Evolutionary conservation across 2,113 vertebrate genomes (phyloP).

Genomic region (Anoura caudifer): DNA sequence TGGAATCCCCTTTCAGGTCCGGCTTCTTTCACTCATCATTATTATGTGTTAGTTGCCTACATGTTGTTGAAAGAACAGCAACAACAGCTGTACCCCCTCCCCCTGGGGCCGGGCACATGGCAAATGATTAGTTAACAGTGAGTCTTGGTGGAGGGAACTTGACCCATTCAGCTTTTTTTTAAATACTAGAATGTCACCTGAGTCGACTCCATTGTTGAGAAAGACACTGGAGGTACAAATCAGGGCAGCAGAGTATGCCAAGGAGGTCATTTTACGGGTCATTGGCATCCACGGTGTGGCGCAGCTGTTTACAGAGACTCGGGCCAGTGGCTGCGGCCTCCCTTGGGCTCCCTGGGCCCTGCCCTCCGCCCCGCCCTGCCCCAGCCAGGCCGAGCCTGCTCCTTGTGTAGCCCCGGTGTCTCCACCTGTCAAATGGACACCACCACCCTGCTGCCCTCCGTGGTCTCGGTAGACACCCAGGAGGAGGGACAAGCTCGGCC

Average conservation of each 20-base stretch:
- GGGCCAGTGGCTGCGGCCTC: not conserved
- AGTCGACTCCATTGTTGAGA: not conserved
- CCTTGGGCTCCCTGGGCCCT: not conserved
- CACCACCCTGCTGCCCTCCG: not conserved
- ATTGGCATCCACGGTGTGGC: rapidly evolving
- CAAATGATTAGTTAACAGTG: not conserved
- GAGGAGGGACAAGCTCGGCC: rapidly evolving
- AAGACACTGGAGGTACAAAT: not conserved
- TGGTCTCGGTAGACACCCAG: not conserved
- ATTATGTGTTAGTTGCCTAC: too few relatives aligned
- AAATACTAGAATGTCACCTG: not conserved
- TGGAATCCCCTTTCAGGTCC: not conserved
- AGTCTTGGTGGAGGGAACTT: not conserved
- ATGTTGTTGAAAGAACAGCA: not conserved
- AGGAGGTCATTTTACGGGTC: not conserved
- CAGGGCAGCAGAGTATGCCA: not conserved
- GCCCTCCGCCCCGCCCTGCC: rapidly evolving
- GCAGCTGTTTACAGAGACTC: not conserved
- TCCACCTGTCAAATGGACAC: not conserved
- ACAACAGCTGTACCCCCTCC: too few relatives aligned
- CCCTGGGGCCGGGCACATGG: not conserved
- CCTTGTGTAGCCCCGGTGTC: not conserved
- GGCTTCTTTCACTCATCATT: not conserved
- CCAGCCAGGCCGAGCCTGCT: rapidly evolving
- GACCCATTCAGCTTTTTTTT: not conserved